Evolutionary conservation across 2,888 invertebrate genomes (phyloP).

Genomic region (Creontiades dilutus): DNA sequence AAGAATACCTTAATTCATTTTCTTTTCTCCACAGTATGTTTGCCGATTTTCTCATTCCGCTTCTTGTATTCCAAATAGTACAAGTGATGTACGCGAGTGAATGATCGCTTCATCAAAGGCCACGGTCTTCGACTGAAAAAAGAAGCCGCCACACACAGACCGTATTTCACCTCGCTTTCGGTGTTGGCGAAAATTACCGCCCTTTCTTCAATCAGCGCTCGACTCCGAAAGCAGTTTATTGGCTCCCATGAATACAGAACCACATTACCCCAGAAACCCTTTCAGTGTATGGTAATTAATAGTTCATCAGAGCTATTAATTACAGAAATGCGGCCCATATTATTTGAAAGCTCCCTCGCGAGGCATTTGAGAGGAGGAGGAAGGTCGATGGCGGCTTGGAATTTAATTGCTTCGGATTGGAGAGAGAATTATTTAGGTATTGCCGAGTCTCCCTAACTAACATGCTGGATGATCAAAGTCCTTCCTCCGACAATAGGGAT

Average conservation of each 20-base stretch:
- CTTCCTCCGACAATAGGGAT: background rate
- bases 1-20: too few species aligned
- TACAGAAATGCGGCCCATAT: background rate
- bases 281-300: constrained; percentile 11
- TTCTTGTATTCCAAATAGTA: too few species aligned
- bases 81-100: background rate
- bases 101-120: background rate
- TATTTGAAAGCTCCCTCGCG: background rate
- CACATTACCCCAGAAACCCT: background rate
- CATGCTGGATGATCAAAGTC: constrained; percentile 15
- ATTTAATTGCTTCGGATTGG: constrained; percentile 21
- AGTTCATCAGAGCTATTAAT: constrained; percentile 37
- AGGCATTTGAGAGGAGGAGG: background rate
- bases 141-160: background rate
- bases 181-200: background rate
- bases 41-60: too few species aligned
- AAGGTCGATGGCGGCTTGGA: background rate
- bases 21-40: too few species aligned
- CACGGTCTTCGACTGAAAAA: background rate
- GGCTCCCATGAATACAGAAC: constrained; percentile 14
- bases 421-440: background rate
- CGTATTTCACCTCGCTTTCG: background rate
- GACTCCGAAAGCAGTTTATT: background rate
- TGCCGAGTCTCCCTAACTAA: background rate
- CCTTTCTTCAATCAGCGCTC: constrained; percentile 21